Base-by-base conservation (phyloP, 2,888 invertebrate genomes). In the Oligia strigilis region DNA sequence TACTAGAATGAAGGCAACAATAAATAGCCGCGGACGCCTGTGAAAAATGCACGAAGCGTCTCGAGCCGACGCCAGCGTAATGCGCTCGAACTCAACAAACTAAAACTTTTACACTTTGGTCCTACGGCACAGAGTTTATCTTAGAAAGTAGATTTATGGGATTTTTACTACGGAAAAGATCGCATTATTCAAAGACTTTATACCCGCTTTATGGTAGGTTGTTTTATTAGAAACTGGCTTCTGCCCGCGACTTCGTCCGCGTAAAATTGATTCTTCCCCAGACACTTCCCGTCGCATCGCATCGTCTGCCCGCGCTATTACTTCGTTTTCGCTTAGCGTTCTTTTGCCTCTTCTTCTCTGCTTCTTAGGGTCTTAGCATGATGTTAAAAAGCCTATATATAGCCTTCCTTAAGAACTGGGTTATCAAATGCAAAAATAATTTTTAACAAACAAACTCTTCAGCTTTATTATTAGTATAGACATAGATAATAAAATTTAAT, bases 141-240 rank as follows among this genome's bases (percentile, higher is more conserved):
- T 92, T 89, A 77, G 82, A 83, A 87, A 92, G 88, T 87, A 87
- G 92, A 93, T 94, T 94, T 93, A 93, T 91, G 90, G 83, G 80
- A 88, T 91, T 92, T 93, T 92, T 91, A 88, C 84, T 79, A 80
- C 85, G 85, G 83, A 85, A 89, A 83, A 86, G 85, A 87, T 84
- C 85, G 79, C 78, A 88, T 90, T 88, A 89, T 88, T 89, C 83
- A 86, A 86, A 88, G 75, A 83, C 69, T 90, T 85, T 85, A 87
- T 71, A 82, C 80, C 73, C 71, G 74, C 43, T 88, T 86, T 83
- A 84, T 80, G 66, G 72, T 72, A 75, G 70, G 67, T 82, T 73
- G 73, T 84, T 85, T 79, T 81, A 78, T 83, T 82, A 81, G 67
- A 69, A 78, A 58, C 58, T 58, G 23, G 23, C 11, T 58, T n/a